Conservation (phyloP, 2,113 vertebrate genomes). For the Spea bombifrons region DNA sequence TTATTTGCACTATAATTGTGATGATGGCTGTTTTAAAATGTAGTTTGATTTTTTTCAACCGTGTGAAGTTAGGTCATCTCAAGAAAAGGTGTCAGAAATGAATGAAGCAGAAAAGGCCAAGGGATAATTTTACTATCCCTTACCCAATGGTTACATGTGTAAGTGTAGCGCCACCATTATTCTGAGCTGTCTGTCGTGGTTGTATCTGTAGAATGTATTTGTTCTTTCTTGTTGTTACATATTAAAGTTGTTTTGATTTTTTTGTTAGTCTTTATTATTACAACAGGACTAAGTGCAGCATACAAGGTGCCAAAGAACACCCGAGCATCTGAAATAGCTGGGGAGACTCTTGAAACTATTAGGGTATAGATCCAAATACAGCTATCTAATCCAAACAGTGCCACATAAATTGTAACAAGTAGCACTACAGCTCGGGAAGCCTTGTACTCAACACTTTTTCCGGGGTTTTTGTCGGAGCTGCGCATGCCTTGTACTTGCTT, state of each 20-base stretch:
- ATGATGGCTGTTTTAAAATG: too few species aligned
- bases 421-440: conserved; percentile 42
- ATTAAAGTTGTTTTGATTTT: conserved; percentile 12
- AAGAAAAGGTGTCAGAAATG: too few species aligned
- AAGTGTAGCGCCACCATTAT: not conserved
- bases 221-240: not conserved
- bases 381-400: conserved; percentile 45
- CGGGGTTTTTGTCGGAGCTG: conserved; percentile 29
- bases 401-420: conserved; percentile 41
- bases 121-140: too few species aligned
- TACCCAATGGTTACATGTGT: too few species aligned
- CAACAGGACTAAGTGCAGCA: conserved; percentile 41
- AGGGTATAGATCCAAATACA: conserved; percentile 45
- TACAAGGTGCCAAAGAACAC: conserved; percentile 40
- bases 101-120: too few species aligned
- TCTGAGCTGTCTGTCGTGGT: not conserved
- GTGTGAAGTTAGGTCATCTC: too few species aligned
- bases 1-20: too few species aligned
- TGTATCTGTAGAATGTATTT: not conserved
- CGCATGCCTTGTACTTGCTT: conserved; percentile 35
- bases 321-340: conserved; percentile 34
- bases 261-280: conserved; percentile 41
- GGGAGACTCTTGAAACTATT: conserved; percentile 24
- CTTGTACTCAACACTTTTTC: conserved; percentile 34
- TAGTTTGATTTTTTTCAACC: too few species aligned